Base-by-base conservation (phyloP, 2,888 invertebrate genomes). In the Imbricaverruca yamaguchii region DNA sequence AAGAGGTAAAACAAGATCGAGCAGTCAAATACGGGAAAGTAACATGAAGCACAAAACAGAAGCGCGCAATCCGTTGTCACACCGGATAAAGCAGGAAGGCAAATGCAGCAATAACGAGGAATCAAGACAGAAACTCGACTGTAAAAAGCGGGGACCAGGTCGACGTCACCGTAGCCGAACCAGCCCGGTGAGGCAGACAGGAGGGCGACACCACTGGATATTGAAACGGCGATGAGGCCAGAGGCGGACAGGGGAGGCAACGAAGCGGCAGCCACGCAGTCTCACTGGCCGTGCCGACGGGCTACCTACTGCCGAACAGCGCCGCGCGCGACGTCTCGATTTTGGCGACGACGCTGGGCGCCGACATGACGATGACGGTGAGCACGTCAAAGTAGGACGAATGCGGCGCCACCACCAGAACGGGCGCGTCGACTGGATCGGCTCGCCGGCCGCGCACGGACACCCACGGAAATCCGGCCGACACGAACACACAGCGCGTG, bases 331-430 rank as follows among this genome's bases (percentile, higher is more conserved):
- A 92, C 56, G 94, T 93, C 87, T 94, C 95, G 39, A 92, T 93
- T 87, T 95, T 96, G 83, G 96, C 95, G 84, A 97, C 96, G 86
- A 96, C 93, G 85, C 94, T 93, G 56, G 95, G 94, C 80, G 94
- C 93, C n/a, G 92, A 93, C 84, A 94, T 90, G 86, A 91, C 91
- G 82, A 94, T 92, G 85, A 95, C 93, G 85, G 93, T 91, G 84
- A 96, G 90, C 83, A 94, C 93, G 88, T 97, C 97, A 88, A 94
- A 93, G 91, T 93, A 96, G 82, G 93, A 92, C 67, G 96, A 96
- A 87, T 97, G 97, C 7, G 97, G 97, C 9, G 95, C 96, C 83
- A 94, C 91, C 82, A 93, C 93, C 83, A 96, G 89, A 87, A 97
- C 92, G 2, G 96, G 94, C 9, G 96, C 96, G 84, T 93, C 93